These are phyloP conservation scores for Cathartes aura DNA, from an alignment of 2,113 vertebrate species.

Conservation along the genomic window DNA sequence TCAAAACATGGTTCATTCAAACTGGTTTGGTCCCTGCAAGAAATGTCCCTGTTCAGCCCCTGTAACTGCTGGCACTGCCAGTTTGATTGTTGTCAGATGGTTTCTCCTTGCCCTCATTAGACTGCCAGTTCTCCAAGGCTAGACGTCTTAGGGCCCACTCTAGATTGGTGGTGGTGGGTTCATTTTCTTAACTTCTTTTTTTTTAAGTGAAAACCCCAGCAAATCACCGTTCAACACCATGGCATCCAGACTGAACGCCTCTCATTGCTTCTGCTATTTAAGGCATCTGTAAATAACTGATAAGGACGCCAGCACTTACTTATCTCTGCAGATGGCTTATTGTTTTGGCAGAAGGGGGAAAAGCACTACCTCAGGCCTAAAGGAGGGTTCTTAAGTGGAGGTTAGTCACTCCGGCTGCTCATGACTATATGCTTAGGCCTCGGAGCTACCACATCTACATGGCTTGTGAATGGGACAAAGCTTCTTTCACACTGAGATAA, in stretches of 20 bases:
- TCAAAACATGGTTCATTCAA: neutral
- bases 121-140: neutral
- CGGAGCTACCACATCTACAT: neutral
- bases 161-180: neutral
- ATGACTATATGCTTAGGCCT: neutral
- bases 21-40: neutral
- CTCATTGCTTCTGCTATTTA: neutral
- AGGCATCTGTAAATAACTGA: slow-evolving; percentile 5
- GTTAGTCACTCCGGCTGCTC: neutral
- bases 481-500: neutral
- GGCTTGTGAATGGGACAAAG: neutral
- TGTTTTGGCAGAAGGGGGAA: neutral
- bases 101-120: neutral
- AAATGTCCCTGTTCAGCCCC: neutral
- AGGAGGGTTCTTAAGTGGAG: neutral
- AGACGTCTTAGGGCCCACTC: neutral
- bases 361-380: neutral
- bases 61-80: neutral
- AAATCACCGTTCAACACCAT: neutral
- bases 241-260: neutral
- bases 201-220: neutral
- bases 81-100: neutral
- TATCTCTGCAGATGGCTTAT: slow-evolving; percentile 9
- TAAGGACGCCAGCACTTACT: neutral
- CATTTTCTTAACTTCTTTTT: neutral